These are phyloP conservation scores for Sphinx pinastri DNA, from an alignment of 2,888 invertebrate species.

Conservation along the genomic window DNA sequence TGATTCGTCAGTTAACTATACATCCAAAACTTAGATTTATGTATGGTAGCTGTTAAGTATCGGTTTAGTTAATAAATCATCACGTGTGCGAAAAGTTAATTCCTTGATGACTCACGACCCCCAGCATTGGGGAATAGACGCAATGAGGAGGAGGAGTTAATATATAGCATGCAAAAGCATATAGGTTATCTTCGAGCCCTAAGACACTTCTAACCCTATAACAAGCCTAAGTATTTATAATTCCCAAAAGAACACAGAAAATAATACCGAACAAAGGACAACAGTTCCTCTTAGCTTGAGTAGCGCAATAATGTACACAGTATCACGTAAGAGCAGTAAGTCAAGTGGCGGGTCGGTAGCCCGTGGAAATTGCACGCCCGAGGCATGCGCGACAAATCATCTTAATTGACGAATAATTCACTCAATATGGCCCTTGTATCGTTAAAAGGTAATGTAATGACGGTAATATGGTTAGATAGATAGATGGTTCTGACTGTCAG, in stretches of 20 bases:
- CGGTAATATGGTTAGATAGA: slow-evolving; percentile 10
- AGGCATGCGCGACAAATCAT: slow-evolving; percentile 28
- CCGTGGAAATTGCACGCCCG: slow-evolving; percentile 27
- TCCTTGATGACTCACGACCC: no score
- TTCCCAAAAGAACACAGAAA: not conserved
- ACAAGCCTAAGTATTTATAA: no score
- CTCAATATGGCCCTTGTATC: slow-evolving; percentile 22
- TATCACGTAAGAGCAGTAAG: slow-evolving; percentile 19
- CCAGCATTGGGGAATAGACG: no score
- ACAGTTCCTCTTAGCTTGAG: slow-evolving; percentile 2
- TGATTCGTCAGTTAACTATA: no score
- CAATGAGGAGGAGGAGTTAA: no score
- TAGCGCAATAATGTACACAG: slow-evolving; percentile 18
- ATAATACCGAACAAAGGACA: slow-evolving; percentile 6
- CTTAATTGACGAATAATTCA: slow-evolving; percentile 32
- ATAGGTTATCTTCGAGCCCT: no score
- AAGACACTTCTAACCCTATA: no score
- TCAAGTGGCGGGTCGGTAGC: slow-evolving; percentile 22
- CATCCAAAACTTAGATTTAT: no score
- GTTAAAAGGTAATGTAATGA: slow-evolving; percentile 24
- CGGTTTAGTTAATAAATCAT: no score
- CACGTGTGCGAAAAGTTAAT: no score
- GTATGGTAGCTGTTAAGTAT: no score
- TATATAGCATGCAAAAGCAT: no score
- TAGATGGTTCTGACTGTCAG: not conserved